Base-by-base conservation (phyloP, 2,888 invertebrate species). In the Drosophila melanosoma region DNA sequence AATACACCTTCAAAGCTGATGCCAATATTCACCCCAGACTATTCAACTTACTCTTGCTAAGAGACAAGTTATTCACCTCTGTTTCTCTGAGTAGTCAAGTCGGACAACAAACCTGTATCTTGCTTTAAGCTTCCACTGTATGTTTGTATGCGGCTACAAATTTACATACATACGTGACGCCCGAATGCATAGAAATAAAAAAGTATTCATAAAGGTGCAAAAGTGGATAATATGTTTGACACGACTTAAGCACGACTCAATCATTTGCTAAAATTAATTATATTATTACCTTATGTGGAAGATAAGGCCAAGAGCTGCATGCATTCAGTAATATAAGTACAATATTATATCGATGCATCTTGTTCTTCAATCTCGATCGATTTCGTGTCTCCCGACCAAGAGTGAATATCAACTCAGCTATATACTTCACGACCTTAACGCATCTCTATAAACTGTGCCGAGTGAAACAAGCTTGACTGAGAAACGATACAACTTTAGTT, bases 401-500 rank as follows among this genome's bases (percentile, higher is more conserved):
- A 35, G n/a, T 38, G 0, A 29, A 38, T n/a, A 23, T 29, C n/a
- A 52, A 23, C 23, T 12, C 35, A 20, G 17, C 20, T 26, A 20
- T 36, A 45, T 42, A 8, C 29, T 6, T 29, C 76, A 76, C 68
- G 74, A 29, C 3, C 0, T 23, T 26, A 6, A 26, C 32, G 6
- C 72, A 76, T 38, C 79, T 75, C 76, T 79, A 79, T 29, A 8
- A 58, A 17, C 42, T 51, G 35, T 35, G 7, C 29, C 36, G 53
- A 51, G 32, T 26, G 48, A 35, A 56, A 48, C 32, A 61, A 69
- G 59, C 64, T 59, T 60, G 64, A 49, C 73, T 42, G 58, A 63
- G 62, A 79, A 69, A 69, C 83, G 79, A 73, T 57, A 63, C 63
- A 68, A 62, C 59, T 69, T 83, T 64, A 85, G 85, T 85, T 88